Evolutionary conservation across 2,888 invertebrate species (phyloP).

Genomic region (Macrophya annulata): DNA sequence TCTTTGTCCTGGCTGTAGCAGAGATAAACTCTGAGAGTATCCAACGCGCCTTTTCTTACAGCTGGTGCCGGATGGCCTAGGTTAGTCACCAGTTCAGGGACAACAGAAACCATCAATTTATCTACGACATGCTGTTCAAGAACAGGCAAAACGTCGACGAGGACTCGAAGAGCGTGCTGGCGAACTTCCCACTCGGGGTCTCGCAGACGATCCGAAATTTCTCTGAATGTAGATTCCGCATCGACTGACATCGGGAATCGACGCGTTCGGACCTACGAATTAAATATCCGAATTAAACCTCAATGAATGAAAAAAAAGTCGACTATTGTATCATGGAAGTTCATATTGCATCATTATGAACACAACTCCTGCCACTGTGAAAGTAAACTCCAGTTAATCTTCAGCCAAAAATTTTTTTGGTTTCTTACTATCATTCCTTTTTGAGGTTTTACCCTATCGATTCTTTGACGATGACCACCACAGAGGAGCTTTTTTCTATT

Average conservation of each 20-base stretch:
- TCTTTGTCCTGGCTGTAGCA: conserved; percentile 86
- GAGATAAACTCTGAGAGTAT: conserved; percentile 88
- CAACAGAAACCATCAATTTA: conserved; percentile 83
- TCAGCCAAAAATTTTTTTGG: not conserved
- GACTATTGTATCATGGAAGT: not conserved
- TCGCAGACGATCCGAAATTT: conserved; percentile 87
- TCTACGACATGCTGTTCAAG: conserved; percentile 84
- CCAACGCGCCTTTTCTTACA: conserved; percentile 90
- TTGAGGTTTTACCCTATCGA: not conserved
- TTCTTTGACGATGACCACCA: not conserved
- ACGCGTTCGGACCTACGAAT: conserved; percentile 83
- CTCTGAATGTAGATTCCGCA: conserved; percentile 85
- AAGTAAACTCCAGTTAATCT: not conserved
- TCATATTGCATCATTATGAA: not conserved
- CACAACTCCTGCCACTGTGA: not conserved
- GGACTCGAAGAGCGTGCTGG: conserved; percentile 90
- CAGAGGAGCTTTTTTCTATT: not conserved
- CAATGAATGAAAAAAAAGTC: not conserved
- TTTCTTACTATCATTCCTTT: not conserved
- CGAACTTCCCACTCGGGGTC: conserved; percentile 93
- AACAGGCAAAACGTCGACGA: conserved; percentile 90
- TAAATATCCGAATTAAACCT: not conserved
- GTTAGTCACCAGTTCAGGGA: conserved; percentile 88
- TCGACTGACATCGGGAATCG: conserved; percentile 87
- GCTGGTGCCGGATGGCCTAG: conserved; percentile 91